A percentile compares a stretch with the other conserved stretches of the same genome.
phyloP scores from a whole-genome alignment of 2,888 invertebrate genomes.

The Boloria selene region DNA sequence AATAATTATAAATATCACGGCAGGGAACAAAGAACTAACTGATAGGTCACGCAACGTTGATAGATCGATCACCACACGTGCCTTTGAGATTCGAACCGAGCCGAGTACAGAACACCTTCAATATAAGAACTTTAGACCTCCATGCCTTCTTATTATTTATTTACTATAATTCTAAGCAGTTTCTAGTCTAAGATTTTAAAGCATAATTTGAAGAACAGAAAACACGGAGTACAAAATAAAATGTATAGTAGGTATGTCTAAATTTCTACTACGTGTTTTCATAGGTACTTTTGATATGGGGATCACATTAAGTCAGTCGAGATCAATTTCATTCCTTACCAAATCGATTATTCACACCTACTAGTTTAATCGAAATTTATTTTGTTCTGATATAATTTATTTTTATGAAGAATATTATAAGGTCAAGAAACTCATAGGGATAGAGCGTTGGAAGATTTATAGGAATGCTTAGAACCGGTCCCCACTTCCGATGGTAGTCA shows the following conservation, averaged over 20 bases:
- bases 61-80: slow-evolving; percentile 60
- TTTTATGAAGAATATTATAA: slow-evolving; percentile 34
- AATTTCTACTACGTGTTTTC: neutral
- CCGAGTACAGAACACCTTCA: slow-evolving; percentile 32
- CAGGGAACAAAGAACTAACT: slow-evolving; percentile 56
- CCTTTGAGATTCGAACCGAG: slow-evolving; percentile 33
- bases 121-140: slow-evolving; percentile 33
- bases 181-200: neutral
- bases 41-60: slow-evolving; percentile 66
- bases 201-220: neutral
- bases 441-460: slow-evolving; percentile 54
- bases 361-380: slow-evolving; percentile 20
- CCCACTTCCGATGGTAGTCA: slow-evolving; percentile 60
- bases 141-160: neutral
- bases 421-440: slow-evolving; percentile 49
- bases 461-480: slow-evolving; percentile 70
- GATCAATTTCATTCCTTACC: slow-evolving; percentile 2
- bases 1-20: slow-evolving; percentile 68
- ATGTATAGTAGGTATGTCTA: too few relatives aligned
- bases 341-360: slow-evolving; percentile 31
- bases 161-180: neutral
- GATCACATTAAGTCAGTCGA: neutral
- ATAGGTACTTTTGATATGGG: neutral
- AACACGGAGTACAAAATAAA: neutral
- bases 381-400: slow-evolving; percentile 33